These are phyloP conservation scores for Megaceryle torquata DNA, from an alignment of 2,113 vertebrate species.

Conservation along the genomic window DNA sequence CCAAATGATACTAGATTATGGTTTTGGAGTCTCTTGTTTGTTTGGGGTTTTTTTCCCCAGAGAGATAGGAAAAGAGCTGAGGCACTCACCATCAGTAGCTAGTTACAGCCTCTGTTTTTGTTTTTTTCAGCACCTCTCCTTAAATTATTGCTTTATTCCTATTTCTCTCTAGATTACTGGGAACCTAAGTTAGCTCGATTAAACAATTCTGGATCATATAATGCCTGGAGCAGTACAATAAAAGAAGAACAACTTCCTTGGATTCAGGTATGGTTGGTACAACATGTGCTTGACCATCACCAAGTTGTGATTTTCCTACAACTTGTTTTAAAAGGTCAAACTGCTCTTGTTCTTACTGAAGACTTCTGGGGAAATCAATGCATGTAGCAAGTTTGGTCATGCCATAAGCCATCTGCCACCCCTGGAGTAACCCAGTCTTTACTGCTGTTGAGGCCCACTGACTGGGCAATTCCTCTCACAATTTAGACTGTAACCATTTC, in stretches of 20 bases:
- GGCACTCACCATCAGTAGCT: background rate
- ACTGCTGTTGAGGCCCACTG: background rate
- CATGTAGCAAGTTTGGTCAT: background rate
- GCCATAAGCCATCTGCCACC: background rate
- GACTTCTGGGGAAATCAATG: background rate
- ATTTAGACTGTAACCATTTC: background rate
- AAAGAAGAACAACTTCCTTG: conserved; percentile 59
- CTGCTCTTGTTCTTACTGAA: background rate
- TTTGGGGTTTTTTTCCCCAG: background rate
- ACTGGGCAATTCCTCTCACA: background rate
- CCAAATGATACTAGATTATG: background rate
- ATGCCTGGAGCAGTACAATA: conserved; percentile 88
- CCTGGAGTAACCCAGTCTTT: background rate
- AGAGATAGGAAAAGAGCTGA: background rate
- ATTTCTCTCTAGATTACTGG: conserved; percentile 81
- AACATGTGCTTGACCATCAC: background rate
- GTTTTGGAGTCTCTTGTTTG: background rate
- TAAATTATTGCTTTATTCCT: background rate
- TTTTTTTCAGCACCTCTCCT: background rate
- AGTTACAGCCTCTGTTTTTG: background rate
- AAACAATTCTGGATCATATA: conserved; percentile 84
- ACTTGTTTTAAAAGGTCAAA: background rate
- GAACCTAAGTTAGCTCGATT: conserved; percentile 87
- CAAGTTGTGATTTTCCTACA: background rate
- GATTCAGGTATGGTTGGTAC: conserved; percentile 84